Percentiles rank a stretch among this genome's conserved stretches.
These are phyloP conservation scores for Macrobrachium nipponense DNA, from an alignment of 1,140 invertebrate species.

Conservation along the genomic window DNA sequence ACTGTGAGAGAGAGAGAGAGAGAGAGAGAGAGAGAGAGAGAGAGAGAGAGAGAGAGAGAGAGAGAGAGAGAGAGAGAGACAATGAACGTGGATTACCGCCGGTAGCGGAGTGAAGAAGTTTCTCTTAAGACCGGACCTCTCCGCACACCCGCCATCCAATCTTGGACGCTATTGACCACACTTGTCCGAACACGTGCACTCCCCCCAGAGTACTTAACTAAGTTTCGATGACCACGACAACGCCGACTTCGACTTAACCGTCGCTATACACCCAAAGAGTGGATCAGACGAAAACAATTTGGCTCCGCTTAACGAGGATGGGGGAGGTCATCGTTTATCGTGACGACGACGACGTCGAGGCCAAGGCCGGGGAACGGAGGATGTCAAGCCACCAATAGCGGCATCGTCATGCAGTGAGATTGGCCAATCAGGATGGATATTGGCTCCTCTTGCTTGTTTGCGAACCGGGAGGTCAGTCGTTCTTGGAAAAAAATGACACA, in stretches of 20 bases:
- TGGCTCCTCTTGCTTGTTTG: constrained; percentile 39
- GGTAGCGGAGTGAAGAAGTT: not conserved
- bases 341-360: not conserved
- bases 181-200: constrained; percentile 45
- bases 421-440: constrained; percentile 52
- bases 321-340: too few relatives aligned
- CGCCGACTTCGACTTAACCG: too few relatives aligned
- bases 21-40: not conserved
- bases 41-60: constrained; percentile 6
- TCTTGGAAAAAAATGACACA: not conserved
- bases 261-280: not conserved
- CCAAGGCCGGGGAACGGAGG: constrained; percentile 26
- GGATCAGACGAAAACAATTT: not conserved
- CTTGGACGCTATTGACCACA: constrained; percentile 51
- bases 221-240: too few relatives aligned
- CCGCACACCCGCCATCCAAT: constrained; percentile 34
- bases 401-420: constrained; percentile 48
- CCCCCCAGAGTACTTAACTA: not conserved
- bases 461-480: constrained; percentile 3
- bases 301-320: not conserved
- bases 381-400: constrained; percentile 35
- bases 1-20: too few relatives aligned
- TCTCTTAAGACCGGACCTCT: not conserved
- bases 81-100: not conserved
- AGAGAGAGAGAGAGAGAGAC: not conserved